Conservation (phyloP, 2,888 invertebrate genomes). For the Odontomyia ornata region DNA sequence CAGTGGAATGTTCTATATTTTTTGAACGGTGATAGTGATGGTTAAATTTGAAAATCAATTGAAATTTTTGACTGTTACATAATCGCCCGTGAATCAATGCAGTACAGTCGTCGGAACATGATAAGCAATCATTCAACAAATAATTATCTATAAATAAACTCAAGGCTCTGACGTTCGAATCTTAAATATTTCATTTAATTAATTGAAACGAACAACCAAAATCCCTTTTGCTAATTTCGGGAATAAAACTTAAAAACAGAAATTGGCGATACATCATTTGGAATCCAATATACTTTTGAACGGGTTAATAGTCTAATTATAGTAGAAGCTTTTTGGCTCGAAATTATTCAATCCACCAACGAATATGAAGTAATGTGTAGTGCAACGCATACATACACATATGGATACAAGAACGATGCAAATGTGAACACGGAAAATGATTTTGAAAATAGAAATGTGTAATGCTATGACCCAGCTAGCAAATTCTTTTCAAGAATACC, state of each 20-base stretch:
- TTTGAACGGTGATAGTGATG: slow-evolving; percentile 33
- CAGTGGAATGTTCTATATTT: background rate
- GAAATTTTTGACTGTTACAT: background rate
- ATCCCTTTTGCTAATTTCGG: background rate
- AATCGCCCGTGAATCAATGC: background rate
- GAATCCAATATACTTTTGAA: background rate
- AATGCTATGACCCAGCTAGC: background rate
- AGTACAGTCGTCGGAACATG: background rate
- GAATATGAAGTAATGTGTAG: slow-evolving; percentile 4
- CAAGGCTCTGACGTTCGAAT: background rate
- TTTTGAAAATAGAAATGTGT: slow-evolving; percentile 30
- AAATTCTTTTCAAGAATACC: background rate
- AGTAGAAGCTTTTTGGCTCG: slow-evolving; percentile 21
- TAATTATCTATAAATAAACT: background rate
- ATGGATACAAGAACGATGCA: background rate
- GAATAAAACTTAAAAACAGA: background rate
- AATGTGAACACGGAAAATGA: background rate
- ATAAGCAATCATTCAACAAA: no score
- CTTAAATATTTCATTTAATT: background rate
- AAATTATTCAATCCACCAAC: background rate
- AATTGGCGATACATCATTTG: background rate
- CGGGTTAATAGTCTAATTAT: slow-evolving; percentile 29
- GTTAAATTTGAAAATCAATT: background rate
- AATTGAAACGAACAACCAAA: no score
- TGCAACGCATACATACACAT: no score